These are phyloP conservation scores for Amphipyra tragopoginis DNA, from an alignment of 2,888 invertebrate genomes.

Conservation along the genomic window DNA sequence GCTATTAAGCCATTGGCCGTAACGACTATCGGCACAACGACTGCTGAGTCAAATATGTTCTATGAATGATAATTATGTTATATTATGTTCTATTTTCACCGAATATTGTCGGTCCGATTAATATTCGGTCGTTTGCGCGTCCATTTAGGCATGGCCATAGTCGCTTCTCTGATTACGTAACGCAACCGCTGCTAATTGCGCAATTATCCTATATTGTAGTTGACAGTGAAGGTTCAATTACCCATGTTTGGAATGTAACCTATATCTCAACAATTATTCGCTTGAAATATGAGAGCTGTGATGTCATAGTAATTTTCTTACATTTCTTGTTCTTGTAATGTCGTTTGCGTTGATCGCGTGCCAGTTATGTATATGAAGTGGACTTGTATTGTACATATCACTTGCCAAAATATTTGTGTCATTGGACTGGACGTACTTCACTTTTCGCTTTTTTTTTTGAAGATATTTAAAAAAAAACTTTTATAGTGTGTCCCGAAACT, in stretches of 20 bases:
- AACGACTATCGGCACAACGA: too few species aligned
- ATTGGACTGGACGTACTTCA: constrained; percentile 2
- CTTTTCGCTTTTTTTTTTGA: too few species aligned
- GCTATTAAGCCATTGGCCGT: too few species aligned
- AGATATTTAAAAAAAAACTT: too few species aligned
- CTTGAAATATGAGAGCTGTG: constrained; percentile 29
- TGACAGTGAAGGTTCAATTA: constrained; percentile 65
- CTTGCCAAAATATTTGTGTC: constrained; percentile 22
- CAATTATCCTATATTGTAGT: constrained; percentile 69
- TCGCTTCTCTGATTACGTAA: constrained; percentile 59
- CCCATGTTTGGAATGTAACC: constrained; percentile 53
- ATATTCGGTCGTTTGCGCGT: constrained; percentile 3
- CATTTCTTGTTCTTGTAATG: constrained; percentile 11
- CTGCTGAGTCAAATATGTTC: too few species aligned
- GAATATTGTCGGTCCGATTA: constrained; percentile 5
- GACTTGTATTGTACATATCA: constrained; percentile 29
- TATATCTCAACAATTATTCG: constrained; percentile 41
- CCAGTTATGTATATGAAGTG: constrained; percentile 30
- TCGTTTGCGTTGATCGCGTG: constrained; percentile 27
- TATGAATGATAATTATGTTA: too few species aligned
- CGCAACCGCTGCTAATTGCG: constrained; percentile 63
- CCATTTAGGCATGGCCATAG: constrained; percentile 38
- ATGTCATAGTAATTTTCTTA: constrained; percentile 22
- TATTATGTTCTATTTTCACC: too few species aligned
- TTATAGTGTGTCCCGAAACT: too few species aligned